Conservation (phyloP, 2,113 vertebrate species). For the Zosterops japonicus region DNA sequence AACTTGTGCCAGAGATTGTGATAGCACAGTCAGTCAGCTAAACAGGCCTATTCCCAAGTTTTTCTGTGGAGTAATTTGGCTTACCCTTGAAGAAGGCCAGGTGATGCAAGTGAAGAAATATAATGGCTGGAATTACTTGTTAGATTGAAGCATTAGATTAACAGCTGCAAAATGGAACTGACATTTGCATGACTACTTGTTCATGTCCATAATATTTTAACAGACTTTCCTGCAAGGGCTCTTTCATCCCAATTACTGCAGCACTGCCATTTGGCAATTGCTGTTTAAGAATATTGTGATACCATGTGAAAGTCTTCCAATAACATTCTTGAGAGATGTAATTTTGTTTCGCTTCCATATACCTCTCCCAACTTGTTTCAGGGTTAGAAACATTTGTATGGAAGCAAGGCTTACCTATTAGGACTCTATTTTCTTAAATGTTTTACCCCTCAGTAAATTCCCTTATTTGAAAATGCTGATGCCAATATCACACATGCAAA, state of each 20-base stretch:
- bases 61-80: not conserved
- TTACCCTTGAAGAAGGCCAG: not conserved
- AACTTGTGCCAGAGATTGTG: not conserved
- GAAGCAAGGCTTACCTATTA: not conserved
- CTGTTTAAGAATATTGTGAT: not conserved
- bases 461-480: not conserved
- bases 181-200: not conserved
- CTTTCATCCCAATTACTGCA: not conserved
- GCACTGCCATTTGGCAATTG: not conserved
- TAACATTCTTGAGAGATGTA: slow-evolving; percentile 6
- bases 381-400: not conserved
- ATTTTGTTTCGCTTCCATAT: not conserved
- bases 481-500: not conserved
- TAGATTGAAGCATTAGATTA: not conserved
- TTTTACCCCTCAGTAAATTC: not conserved
- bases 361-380: not conserved
- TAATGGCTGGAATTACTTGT: not conserved
- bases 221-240: not conserved
- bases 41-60: not conserved
- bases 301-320: not conserved
- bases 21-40: not conserved
- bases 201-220: not conserved
- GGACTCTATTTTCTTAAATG: not conserved
- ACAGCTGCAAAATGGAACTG: not conserved
- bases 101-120: not conserved